Conservation (phyloP, 2,888 invertebrate genomes). For the Cataglyphis rosenhaueri region DNA sequence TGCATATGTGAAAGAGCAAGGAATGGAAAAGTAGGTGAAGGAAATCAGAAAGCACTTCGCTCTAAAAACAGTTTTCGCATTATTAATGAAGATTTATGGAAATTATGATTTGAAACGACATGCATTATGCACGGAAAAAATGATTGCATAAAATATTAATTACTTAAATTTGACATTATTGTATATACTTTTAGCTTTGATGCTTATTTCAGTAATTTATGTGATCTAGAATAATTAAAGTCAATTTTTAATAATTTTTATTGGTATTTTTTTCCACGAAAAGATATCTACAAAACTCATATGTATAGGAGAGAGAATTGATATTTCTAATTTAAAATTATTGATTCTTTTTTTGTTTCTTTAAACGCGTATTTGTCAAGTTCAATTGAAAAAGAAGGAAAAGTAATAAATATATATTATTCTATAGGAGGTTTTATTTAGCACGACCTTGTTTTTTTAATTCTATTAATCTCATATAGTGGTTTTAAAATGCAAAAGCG, state of each 20-base stretch:
- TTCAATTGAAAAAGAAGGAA: not conserved
- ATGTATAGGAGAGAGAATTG: not conserved
- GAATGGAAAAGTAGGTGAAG: not conserved
- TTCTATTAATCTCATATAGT: not conserved
- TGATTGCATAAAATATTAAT: constrained; percentile 8
- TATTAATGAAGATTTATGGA: constrained; percentile 14
- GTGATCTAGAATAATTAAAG: not conserved
- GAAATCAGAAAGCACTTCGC: not conserved
- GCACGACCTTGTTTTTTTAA: constrained; percentile 10
- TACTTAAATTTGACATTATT: not conserved
- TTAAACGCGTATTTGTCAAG: not conserved
- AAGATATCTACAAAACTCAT: not conserved
- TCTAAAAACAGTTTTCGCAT: constrained; percentile 25
- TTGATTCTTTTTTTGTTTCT: not conserved
- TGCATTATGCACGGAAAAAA: not conserved
- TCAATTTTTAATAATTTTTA: not conserved
- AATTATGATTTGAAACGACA: not conserved
- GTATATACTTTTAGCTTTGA: not conserved
- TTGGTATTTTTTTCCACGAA: not conserved
- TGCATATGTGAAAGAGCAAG: not conserved
- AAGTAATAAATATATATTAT: not conserved
- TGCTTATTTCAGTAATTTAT: not conserved
- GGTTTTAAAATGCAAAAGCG: not conserved
- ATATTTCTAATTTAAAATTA: not conserved
- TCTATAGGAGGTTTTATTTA: not conserved